These are phyloP conservation scores for Eledona agricola DNA, from an alignment of 2,888 invertebrate species.

Conservation along the genomic window DNA sequence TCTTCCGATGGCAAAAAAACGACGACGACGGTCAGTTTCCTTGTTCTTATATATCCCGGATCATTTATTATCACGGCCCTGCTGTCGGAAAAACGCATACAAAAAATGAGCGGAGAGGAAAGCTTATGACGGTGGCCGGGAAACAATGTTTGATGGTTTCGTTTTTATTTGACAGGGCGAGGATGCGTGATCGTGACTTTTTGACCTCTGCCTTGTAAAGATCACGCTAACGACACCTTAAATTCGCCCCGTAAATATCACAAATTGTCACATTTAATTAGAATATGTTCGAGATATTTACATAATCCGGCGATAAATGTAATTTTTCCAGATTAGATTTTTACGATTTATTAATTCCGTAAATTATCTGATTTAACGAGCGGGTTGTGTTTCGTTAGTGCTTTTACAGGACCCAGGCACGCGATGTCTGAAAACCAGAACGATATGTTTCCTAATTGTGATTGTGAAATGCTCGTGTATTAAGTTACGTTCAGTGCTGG, in stretches of 20 bases:
- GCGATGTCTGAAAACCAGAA: conserved; percentile 20
- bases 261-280: conserved; percentile 32
- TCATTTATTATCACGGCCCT: conserved; percentile 39
- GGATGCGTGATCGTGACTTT: conserved; percentile 18
- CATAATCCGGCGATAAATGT: conserved; percentile 43
- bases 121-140: conserved; percentile 37
- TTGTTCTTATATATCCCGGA: conserved; percentile 39
- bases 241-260: conserved; percentile 16
- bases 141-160: conserved; percentile 33
- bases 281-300: conserved; percentile 40
- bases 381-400: conserved; percentile 31
- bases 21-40: conserved; percentile 39
- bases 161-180: conserved; percentile 8
- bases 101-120: conserved; percentile 31
- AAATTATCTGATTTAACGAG: conserved; percentile 35
- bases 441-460: too few relatives aligned
- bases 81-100: conserved; percentile 39
- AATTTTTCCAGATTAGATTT: conserved; percentile 43
- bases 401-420: conserved; percentile 28
- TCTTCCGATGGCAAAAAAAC: conserved; percentile 31
- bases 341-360: conserved; percentile 36
- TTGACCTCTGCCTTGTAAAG: conserved; percentile 5
- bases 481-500: too few relatives aligned
- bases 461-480: too few relatives aligned
- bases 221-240: too few relatives aligned